A percentile compares a stretch with the other conserved stretches of the same genome.
phyloP scores from a whole-genome alignment of 1,140 invertebrate genomes.

The Lithobius niger region DNA sequence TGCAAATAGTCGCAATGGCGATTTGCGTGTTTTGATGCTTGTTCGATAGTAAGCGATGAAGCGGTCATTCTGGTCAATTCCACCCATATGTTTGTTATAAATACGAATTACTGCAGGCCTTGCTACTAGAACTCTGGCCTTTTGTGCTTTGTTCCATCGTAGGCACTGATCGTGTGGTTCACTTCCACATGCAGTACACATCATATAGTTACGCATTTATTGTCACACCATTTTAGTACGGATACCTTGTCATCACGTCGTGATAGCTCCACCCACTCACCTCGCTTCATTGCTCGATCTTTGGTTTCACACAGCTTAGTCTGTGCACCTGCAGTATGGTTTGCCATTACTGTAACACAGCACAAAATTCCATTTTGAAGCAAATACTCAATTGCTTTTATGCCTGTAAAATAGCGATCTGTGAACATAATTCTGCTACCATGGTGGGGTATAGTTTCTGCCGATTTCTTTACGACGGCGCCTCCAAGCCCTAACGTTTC shows the following conservation, averaged over 20 bases:
- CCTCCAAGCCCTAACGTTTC: slow-evolving; percentile 11
- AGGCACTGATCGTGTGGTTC: not conserved
- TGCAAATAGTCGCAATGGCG: not conserved
- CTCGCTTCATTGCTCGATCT: slow-evolving; percentile 13
- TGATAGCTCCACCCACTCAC: not conserved
- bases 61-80: not conserved
- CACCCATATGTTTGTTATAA: slow-evolving; percentile 4
- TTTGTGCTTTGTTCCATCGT: slow-evolving; percentile 3
- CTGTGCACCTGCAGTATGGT: slow-evolving; percentile 12
- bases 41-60: slow-evolving; percentile 5
- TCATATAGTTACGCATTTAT: not conserved
- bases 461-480: not conserved
- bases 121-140: not conserved
- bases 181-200: not conserved
- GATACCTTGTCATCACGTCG: not conserved
- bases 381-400: slow-evolving; percentile 2
- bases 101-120: not conserved
- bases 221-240: not conserved
- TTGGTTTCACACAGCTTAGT: slow-evolving; percentile 12
- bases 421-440: slow-evolving; percentile 13
- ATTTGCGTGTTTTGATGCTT: not conserved
- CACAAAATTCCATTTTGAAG: slow-evolving; percentile 4
- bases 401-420: slow-evolving; percentile 19
- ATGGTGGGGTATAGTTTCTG: not conserved
- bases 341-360: slow-evolving; percentile 13